Percentiles rank a stretch among this genome's conserved stretches.
phyloP scores from a whole-genome alignment of 2,113 vertebrate species.

The Lepisosteus osseus region DNA sequence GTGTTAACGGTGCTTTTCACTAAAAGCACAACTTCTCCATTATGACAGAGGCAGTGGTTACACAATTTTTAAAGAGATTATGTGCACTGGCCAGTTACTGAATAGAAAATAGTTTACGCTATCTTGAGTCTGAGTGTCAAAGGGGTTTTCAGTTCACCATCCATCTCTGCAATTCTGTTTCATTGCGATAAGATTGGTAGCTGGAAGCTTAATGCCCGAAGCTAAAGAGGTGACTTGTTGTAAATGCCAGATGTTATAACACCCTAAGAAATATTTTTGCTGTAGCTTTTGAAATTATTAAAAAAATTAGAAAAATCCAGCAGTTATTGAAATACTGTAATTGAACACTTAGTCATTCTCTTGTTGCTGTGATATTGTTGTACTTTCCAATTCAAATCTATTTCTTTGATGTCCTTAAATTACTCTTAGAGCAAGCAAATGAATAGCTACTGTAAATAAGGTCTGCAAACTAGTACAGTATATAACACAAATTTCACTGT shows the following conservation, averaged over 20 bases:
- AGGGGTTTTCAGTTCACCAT: conserved; percentile 25
- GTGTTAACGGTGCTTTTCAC: neutral
- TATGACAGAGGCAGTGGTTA: conserved; percentile 12
- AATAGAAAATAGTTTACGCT: conserved; percentile 17
- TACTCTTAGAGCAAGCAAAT: too few species aligned
- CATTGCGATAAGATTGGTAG: conserved; percentile 39
- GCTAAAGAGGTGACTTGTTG: conserved; percentile 3
- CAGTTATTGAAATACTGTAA: too few species aligned
- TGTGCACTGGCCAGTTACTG: conserved; percentile 17
- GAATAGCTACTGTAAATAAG: too few species aligned
- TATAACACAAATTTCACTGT: too few species aligned
- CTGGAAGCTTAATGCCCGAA: conserved; percentile 27
- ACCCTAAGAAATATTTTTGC: neutral
- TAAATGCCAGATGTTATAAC: neutral
- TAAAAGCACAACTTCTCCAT: neutral
- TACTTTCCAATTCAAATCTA: too few species aligned
- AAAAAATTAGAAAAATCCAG: too few species aligned
- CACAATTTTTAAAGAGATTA: conserved; percentile 3
- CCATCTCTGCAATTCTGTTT: conserved; percentile 36
- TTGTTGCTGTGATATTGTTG: too few species aligned
- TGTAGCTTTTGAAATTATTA: too few species aligned
- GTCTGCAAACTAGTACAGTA: too few species aligned
- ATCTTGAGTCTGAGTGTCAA: conserved; percentile 12
- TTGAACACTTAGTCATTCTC: too few species aligned
- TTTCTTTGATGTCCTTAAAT: too few species aligned